Base-by-base conservation (phyloP, 2,797 vertebrate genomes). In the Buceros bicornis region DNA sequence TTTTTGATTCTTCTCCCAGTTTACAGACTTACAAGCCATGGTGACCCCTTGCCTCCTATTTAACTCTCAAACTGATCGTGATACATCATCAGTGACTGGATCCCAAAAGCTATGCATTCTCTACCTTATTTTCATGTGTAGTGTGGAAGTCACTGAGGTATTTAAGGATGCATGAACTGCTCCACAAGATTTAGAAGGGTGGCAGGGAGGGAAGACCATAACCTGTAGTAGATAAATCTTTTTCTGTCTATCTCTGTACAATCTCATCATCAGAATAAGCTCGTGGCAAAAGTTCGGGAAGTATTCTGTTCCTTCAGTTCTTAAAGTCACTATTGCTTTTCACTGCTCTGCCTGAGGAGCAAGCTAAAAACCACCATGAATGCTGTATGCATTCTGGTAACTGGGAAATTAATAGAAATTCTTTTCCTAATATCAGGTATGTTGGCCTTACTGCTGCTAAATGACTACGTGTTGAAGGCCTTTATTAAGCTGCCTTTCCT, bases 61-160 rank as follows among this genome's bases (percentile, higher is more conserved):
- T 12, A 25, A 58, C 35, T 80, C 37, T 58, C 22, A 37, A 2
- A 22, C 5, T 31, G 16, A 13, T 60, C 0, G 0, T 62, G 56
- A 3, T 45, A 6, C 25, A 5, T 81, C 13, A 33, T 31, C 22
- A 87, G 31, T 24, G 35, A 42, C 42, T 72, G 16, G 13, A 54
- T 73, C 13, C 24, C 31, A n/a, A 83, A 57, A 78, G 26, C n/a
- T 50, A 1, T 69, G 16, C n/a, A 29, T 78, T 31, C 9, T 71
- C 20, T 77, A 28, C 37, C 61, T 67, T 71, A 19, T 13, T 12
- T 66, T 73, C 31, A 6, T 3, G 0, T 29, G 4, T 25, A 18
- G 29, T 31, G 31, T 40, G 28, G 54, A 79, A 84, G 53, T 47
- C 29, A 50, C 14, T 51, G 45, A 50, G 29, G 50, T 13, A 31